Conservation (phyloP, 1,140 invertebrate genomes). For the Diprion similis region DNA sequence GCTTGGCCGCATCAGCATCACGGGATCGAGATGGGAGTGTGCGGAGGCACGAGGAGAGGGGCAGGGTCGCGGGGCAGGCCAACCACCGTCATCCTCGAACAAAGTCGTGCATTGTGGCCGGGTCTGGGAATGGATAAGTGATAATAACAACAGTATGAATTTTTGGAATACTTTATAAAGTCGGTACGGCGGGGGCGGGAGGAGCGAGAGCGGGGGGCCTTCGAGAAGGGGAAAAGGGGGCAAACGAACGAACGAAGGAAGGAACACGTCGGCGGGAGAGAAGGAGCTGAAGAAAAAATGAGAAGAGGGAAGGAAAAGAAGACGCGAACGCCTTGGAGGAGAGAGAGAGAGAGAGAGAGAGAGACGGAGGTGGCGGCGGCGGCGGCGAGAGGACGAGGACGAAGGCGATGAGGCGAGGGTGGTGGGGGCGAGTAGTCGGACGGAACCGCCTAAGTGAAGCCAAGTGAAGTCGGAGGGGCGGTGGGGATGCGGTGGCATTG, state of each 20-base stretch:
- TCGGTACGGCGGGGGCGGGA: neutral
- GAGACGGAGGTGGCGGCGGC: constrained; percentile 23
- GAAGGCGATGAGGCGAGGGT: constrained; percentile 19
- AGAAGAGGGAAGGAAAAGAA: constrained; percentile 10
- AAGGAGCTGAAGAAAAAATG: constrained; percentile 16
- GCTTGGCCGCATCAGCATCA: constrained; percentile 11
- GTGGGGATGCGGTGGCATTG: constrained; percentile 52
- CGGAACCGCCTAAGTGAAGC: constrained; percentile 20
- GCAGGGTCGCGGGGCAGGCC: constrained; percentile 27
- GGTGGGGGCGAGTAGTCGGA: constrained; percentile 15
- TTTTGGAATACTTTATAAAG: constrained; percentile 47
- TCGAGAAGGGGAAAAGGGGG: neutral
- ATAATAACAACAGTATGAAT: constrained; percentile 48
- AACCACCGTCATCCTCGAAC: constrained; percentile 31
- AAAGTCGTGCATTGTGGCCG: constrained; percentile 43
- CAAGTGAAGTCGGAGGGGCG: constrained; percentile 31
- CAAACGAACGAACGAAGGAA: constrained; percentile 17
- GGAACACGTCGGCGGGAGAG: neutral
- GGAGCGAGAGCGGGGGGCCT: neutral
- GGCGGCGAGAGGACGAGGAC: constrained; percentile 17
- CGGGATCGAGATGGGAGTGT: neutral
- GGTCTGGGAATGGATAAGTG: constrained; percentile 38
- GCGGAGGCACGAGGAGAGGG: constrained; percentile 23
- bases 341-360: constrained; percentile 13
- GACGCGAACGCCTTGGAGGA: constrained; percentile 21